phyloP scores from a whole-genome alignment of 2,797 vertebrate genomes.

The Galagoides demidoff region DNA sequence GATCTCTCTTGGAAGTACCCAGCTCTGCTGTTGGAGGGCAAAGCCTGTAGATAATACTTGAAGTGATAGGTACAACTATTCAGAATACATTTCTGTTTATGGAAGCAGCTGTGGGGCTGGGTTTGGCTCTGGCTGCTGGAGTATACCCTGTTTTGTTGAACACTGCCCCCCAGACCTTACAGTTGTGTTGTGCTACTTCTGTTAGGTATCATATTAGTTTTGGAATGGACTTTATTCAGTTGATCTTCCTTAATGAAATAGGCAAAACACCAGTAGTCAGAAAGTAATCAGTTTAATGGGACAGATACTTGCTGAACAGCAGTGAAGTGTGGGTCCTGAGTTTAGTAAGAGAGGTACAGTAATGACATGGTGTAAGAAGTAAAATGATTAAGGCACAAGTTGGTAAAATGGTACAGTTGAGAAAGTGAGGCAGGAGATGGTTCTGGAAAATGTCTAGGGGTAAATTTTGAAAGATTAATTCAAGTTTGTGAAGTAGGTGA shows the following conservation, averaged over 20 bases:
- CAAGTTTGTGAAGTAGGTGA: constrained; percentile 15
- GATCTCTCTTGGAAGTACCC: neutral
- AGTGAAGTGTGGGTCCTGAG: neutral
- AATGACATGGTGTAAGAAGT: neutral
- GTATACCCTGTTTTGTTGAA: neutral
- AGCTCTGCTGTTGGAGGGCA: neutral
- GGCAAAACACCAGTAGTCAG: neutral
- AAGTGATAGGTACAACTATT: neutral
- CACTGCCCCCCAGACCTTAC: neutral
- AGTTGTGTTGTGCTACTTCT: neutral
- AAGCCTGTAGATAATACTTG: neutral
- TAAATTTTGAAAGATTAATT: constrained; percentile 35
- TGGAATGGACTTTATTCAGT: neutral
- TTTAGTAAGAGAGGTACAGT: constrained; percentile 17
- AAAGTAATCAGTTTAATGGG: constrained; percentile 36
- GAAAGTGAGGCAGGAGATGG: neutral
- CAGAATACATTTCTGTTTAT: constrained; percentile 29
- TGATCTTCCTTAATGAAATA: constrained; percentile 23
- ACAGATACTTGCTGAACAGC: neutral
- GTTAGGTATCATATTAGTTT: neutral
- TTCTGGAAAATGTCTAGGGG: neutral
- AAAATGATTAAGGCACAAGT: neutral
- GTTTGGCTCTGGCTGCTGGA: neutral
- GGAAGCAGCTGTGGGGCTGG: neutral
- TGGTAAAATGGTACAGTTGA: neutral